These are phyloP conservation scores for Bombyx huttoni DNA, from an alignment of 2,888 invertebrate genomes.

Conservation along the genomic window DNA sequence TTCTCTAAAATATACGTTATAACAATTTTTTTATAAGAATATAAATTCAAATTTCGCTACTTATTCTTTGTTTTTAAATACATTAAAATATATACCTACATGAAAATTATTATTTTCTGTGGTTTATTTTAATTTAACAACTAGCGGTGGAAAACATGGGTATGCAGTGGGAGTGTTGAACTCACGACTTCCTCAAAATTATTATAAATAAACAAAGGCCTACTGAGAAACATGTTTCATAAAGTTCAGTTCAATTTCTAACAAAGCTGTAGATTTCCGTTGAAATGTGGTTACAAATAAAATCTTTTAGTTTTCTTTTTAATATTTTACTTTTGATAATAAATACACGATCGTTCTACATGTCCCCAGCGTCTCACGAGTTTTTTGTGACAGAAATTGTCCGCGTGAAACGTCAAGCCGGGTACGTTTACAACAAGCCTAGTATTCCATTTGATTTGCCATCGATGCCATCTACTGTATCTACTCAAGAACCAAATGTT, in stretches of 20 bases:
- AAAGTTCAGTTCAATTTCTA: slow-evolving; percentile 5
- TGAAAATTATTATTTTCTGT: not conserved
- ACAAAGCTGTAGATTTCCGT: slow-evolving; percentile 7
- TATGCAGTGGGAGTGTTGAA: slow-evolving; percentile 19
- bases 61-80: too few species aligned
- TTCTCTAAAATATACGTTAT: too few species aligned
- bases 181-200: slow-evolving; percentile 29
- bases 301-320: slow-evolving; percentile 17
- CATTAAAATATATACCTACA: not conserved
- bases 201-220: slow-evolving; percentile 39
- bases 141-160: slow-evolving; percentile 36
- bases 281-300: slow-evolving; percentile 24
- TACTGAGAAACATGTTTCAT: slow-evolving; percentile 27
- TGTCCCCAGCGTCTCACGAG: slow-evolving; percentile 7
- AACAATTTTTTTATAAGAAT: too few species aligned
- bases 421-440: slow-evolving; percentile 58
- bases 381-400: slow-evolving; percentile 11
- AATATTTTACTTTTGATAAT: slow-evolving; percentile 15
- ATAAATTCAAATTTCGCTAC: too few species aligned
- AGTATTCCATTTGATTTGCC: slow-evolving; percentile 54
- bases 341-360: slow-evolving; percentile 7
- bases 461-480: slow-evolving; percentile 24
- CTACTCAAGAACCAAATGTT: slow-evolving; percentile 48
- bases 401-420: slow-evolving; percentile 48
- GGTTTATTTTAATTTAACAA: slow-evolving; percentile 16